A percentile compares a stretch with the other conserved stretches of the same genome.
phyloP scores from a whole-genome alignment of 2,888 invertebrate species.

The Cheilosia vernalis region DNA sequence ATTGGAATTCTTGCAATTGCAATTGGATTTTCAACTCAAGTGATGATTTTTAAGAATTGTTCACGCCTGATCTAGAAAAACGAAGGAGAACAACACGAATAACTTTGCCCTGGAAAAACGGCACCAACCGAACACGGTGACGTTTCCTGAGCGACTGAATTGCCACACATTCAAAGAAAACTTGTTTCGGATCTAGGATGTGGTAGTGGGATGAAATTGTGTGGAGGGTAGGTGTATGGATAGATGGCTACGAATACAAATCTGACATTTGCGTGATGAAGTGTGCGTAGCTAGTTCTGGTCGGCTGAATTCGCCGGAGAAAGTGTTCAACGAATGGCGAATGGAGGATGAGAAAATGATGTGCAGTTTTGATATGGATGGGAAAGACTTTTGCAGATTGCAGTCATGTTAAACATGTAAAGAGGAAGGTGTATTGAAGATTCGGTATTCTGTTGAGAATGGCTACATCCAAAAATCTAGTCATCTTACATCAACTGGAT shows the following conservation, averaged over 20 bases:
- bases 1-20: slow-evolving; percentile 1
- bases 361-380: slow-evolving; percentile 11
- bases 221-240: background rate
- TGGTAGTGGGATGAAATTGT: slow-evolving; percentile 13
- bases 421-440: background rate
- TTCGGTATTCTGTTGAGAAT: background rate
- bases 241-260: background rate
- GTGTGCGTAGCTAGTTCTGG: slow-evolving; percentile 29
- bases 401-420: background rate
- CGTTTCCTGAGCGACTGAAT: slow-evolving; percentile 71
- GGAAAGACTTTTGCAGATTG: background rate
- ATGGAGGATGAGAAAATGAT: background rate
- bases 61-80: slow-evolving; percentile 30
- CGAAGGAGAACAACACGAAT: slow-evolving; percentile 23
- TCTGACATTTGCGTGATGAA: slow-evolving; percentile 26
- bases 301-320: slow-evolving; percentile 61
- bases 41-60: slow-evolving; percentile 17
- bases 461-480: too few species aligned
- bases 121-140: slow-evolving; percentile 73
- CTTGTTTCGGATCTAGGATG: slow-evolving; percentile 28
- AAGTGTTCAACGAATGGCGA: slow-evolving; percentile 9
- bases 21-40: background rate
- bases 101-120: slow-evolving; percentile 59
- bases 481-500: too few species aligned
- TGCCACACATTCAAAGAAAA: slow-evolving; percentile 59